Conservation (phyloP, 2,888 invertebrate species). For the Drosophila recens region DNA sequence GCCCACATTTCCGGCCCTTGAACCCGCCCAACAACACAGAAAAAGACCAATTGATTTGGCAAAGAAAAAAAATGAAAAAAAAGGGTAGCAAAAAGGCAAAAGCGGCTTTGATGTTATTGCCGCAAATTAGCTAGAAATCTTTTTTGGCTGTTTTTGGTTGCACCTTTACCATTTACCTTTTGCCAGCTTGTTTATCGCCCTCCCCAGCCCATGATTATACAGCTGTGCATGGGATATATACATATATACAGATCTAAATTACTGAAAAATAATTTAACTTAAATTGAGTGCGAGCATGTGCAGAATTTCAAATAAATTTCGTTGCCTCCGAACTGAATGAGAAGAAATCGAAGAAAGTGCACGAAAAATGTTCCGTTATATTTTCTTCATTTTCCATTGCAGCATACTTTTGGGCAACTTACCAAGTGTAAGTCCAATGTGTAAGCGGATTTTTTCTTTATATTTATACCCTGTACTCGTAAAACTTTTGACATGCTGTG, state of each 20-base stretch:
- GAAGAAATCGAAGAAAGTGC: slow-evolving; percentile 1
- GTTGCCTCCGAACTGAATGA: slow-evolving; percentile 12
- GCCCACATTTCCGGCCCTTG: slow-evolving; percentile 44
- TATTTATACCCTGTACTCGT: slow-evolving; percentile 21
- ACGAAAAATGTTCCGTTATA: slow-evolving; percentile 22
- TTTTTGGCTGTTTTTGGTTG: slow-evolving; percentile 64
- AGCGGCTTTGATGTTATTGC: slow-evolving; percentile 79
- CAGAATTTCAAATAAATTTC: slow-evolving; percentile 70
- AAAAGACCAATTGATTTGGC: slow-evolving; percentile 61
- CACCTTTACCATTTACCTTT: slow-evolving; percentile 56
- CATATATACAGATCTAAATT: slow-evolving; percentile 51
- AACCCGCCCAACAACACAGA: slow-evolving; percentile 21
- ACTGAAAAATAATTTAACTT: slow-evolving; percentile 73
- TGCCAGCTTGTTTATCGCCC: slow-evolving; percentile 41
- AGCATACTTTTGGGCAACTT: slow-evolving; percentile 45
- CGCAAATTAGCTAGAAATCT: slow-evolving; percentile 80
- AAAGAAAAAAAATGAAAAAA: slow-evolving; percentile 32
- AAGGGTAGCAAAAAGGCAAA: slow-evolving; percentile 50
- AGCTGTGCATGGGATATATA: slow-evolving; percentile 42
- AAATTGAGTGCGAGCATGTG: slow-evolving; percentile 77
- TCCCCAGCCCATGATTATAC: slow-evolving; percentile 23
- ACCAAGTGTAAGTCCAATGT: slow-evolving; percentile 54
- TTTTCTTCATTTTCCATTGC: slow-evolving; percentile 26
- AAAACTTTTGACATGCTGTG: neutral
- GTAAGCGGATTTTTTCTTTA: slow-evolving; percentile 62